These are phyloP conservation scores for Lasioglossum zephyrum DNA, from an alignment of 2,888 invertebrate genomes.

Conservation along the genomic window DNA sequence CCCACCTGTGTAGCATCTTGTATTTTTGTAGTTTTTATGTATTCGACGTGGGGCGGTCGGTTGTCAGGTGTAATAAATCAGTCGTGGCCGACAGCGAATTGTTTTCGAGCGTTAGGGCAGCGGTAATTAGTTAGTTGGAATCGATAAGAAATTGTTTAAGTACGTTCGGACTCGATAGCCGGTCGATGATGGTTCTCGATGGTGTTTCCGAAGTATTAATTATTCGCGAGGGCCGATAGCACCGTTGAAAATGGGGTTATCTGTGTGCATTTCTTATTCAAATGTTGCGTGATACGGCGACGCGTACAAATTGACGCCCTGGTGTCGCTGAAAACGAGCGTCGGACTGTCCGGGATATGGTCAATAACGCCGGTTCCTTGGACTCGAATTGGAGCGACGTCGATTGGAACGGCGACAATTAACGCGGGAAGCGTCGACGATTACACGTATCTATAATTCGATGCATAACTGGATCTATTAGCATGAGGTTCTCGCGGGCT, in stretches of 20 bases:
- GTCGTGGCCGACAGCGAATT: neutral
- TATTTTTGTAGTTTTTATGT: neutral
- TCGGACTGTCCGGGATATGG: neutral
- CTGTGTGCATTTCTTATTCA: conserved; percentile 6
- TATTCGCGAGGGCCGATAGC: neutral
- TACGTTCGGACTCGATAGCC: neutral
- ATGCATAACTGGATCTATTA: conserved; percentile 9
- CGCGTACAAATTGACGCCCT: neutral
- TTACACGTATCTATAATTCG: conserved; percentile 16
- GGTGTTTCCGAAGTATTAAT: neutral
- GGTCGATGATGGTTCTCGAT: neutral
- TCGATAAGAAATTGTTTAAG: neutral
- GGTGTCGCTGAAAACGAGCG: neutral
- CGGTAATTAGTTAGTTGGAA: neutral
- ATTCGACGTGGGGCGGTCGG: neutral
- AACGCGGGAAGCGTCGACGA: neutral
- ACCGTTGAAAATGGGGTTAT: neutral
- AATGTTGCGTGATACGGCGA: conserved; percentile 7
- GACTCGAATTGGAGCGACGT: neutral
- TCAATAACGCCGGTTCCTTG: neutral
- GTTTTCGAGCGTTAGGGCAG: neutral
- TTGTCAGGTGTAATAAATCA: neutral
- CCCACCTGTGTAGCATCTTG: no score
- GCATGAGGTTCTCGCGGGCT: conserved; percentile 13
- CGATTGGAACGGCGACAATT: neutral